These are phyloP conservation scores for Disparrhopalites patrizii DNA, from an alignment of 2,888 invertebrate species.

Conservation along the genomic window DNA sequence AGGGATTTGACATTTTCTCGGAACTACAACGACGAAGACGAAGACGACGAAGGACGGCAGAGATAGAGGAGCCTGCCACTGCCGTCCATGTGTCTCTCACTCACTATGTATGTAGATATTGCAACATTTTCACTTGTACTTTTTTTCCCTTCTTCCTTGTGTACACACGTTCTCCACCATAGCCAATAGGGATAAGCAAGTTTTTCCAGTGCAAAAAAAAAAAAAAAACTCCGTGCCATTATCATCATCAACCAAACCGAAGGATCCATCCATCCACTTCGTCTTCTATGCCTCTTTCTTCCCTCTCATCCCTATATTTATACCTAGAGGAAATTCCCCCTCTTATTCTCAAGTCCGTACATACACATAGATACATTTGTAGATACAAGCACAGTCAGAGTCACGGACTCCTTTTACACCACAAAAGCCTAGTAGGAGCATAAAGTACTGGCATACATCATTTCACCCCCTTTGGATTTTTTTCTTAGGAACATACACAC, in stretches of 20 bases:
- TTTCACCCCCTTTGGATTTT: no score
- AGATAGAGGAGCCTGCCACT: conserved; percentile 8
- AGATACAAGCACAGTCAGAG: background rate
- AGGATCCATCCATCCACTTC: conserved; percentile 23
- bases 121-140: conserved; percentile 1
- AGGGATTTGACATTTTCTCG: conserved; percentile 34
- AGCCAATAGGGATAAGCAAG: conserved; percentile 9
- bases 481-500: no score
- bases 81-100: background rate
- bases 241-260: conserved; percentile 27
- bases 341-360: background rate
- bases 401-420: no score
- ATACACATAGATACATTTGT: background rate
- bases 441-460: no score
- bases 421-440: no score
- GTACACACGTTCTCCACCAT: background rate
- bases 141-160: background rate
- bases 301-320: no score
- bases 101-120: conserved; percentile 1
- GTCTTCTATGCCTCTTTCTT: conserved; percentile 4
- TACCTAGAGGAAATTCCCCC: no score
- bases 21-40: conserved; percentile 15
- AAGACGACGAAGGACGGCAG: conserved; percentile 13
- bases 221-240: conserved; percentile 9
- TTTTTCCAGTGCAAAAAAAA: background rate